Conservation (phyloP, 2,888 invertebrate species). For the Furcula furcula region DNA sequence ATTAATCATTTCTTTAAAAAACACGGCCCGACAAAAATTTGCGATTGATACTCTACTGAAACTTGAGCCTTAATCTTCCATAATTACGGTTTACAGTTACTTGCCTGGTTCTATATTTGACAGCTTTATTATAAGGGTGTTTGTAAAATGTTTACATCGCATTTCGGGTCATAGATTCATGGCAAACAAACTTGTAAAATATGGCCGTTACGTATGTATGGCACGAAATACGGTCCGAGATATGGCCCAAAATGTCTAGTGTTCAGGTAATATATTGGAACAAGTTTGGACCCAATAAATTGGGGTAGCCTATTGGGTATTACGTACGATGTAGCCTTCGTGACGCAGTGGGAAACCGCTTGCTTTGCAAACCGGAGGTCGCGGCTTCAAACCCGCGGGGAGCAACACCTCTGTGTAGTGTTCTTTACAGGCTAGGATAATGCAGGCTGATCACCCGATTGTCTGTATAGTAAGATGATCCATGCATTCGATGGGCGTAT, state of each 20-base stretch:
- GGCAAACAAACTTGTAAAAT: constrained; percentile 5
- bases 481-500: too few species aligned
- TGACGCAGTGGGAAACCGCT: too few species aligned
- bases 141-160: constrained; percentile 16
- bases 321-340: too few species aligned
- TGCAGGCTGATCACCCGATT: too few species aligned
- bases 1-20: constrained; percentile 25
- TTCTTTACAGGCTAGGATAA: too few species aligned
- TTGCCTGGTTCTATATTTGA: constrained; percentile 7
- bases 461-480: too few species aligned
- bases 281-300: background rate
- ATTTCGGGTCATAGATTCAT: constrained; percentile 14
- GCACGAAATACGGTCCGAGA: background rate
- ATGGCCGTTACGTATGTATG: background rate
- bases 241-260: too few species aligned
- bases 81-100: constrained; percentile 1
- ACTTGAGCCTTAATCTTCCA: background rate
- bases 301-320: background rate
- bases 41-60: constrained; percentile 4
- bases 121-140: constrained; percentile 13
- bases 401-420: too few species aligned
- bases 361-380: too few species aligned
- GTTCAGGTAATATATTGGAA: too few species aligned
- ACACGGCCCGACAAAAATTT: too few species aligned
- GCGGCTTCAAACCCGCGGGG: too few species aligned